Percentiles rank a stretch among this genome's conserved stretches.
Conservation (phyloP, 2,113 vertebrate species). For the Nyctibius bracteatus region DNA sequence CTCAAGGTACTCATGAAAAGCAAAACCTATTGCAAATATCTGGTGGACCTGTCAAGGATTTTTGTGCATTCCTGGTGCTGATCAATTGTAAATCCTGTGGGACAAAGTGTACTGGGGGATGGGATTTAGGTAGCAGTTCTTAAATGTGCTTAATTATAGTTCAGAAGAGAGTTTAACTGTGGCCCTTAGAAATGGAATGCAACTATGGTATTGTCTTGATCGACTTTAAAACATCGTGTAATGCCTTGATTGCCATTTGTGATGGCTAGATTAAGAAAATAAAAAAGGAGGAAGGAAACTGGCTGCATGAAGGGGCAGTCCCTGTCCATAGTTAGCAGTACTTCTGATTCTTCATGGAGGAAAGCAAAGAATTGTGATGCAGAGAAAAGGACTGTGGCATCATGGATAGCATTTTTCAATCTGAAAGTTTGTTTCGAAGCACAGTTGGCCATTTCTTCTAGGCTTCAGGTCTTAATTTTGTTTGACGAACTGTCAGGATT, state of each 20-base stretch:
- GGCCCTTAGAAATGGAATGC: not conserved
- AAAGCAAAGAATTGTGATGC: not conserved
- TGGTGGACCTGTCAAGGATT: not conserved
- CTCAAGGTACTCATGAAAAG: not conserved
- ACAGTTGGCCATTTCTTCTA: not conserved
- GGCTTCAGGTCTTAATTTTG: not conserved
- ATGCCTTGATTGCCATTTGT: not conserved
- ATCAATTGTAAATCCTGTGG: not conserved
- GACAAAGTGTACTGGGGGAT: not conserved
- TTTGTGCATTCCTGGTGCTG: not conserved
- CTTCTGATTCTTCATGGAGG: not conserved
- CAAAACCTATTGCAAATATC: not conserved
- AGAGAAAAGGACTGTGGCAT: not conserved
- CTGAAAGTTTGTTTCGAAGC: not conserved
- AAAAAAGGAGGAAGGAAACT: not conserved
- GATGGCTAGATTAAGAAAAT: not conserved
- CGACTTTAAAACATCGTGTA: not conserved
- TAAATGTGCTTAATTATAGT: not conserved
- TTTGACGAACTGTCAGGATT: not conserved
- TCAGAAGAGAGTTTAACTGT: not conserved
- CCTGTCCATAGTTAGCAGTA: not conserved
- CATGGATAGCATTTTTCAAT: not conserved
- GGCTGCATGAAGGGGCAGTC: accelerated
- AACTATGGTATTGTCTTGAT: not conserved
- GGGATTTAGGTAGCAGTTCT: not conserved